A percentile compares a stretch with the other conserved stretches of the same genome.
phyloP scores from a whole-genome alignment of 2,888 invertebrate species.

The Synergus itoensis region DNA sequence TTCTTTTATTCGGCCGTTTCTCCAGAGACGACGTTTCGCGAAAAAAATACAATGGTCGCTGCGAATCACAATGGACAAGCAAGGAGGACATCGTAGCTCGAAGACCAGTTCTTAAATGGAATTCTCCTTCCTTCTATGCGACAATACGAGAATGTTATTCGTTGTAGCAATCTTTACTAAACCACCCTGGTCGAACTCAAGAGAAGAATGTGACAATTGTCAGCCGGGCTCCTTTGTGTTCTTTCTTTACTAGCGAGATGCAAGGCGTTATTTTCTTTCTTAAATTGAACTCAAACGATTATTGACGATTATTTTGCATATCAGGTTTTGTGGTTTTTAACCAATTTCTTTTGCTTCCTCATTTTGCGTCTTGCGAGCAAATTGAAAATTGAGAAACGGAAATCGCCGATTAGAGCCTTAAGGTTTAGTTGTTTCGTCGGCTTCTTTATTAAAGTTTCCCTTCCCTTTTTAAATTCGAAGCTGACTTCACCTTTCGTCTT shows the following conservation, averaged over 20 bases:
- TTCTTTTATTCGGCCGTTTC: not conserved
- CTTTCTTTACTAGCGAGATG: not conserved
- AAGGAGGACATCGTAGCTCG: constrained; percentile 22
- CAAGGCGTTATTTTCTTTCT: constrained; percentile 21
- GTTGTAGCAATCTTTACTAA: constrained; percentile 33
- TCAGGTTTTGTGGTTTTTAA: not conserved
- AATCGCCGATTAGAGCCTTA: constrained; percentile 8
- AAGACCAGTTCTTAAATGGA: constrained; percentile 7
- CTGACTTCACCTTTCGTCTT: constrained; percentile 6
- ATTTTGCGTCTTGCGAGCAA: not conserved
- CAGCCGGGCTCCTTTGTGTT: constrained; percentile 50
- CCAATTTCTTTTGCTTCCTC: not conserved
- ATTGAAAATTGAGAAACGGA: constrained; percentile 17
- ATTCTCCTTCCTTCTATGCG: constrained; percentile 27
- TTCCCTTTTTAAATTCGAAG: not conserved
- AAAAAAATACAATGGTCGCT: constrained; percentile 34
- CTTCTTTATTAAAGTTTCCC: not conserved
- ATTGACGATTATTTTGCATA: constrained; percentile 12
- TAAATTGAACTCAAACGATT: not conserved
- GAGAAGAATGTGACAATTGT: constrained; percentile 53
- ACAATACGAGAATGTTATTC: constrained; percentile 31
- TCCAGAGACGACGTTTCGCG: constrained; percentile 2
- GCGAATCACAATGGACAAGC: constrained; percentile 37
- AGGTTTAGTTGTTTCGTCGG: constrained; percentile 28
- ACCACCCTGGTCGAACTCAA: constrained; percentile 43